Conservation (phyloP, 2,113 vertebrate species). For the Caracal caracal region DNA sequence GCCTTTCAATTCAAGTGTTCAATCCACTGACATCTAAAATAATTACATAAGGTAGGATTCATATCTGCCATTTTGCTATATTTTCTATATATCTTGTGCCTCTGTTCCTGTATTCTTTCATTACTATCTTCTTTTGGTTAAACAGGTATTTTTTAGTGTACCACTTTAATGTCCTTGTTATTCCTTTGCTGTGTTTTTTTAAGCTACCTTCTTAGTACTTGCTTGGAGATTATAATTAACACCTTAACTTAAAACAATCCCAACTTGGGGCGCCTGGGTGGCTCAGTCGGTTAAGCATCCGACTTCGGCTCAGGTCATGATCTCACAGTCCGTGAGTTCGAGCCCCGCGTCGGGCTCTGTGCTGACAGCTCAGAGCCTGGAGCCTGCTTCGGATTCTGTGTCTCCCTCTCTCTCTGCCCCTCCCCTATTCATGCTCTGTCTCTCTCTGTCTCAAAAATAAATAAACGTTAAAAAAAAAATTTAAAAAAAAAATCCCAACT, state of each 20-base stretch:
- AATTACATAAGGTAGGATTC: neutral
- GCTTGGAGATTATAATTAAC: neutral
- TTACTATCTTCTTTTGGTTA: neutral
- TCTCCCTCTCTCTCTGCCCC: no score
- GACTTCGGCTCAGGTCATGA: no score
- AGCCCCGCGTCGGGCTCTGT: no score
- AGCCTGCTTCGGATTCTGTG: no score
- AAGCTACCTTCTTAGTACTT: neutral
- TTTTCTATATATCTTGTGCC: fast-evolving
- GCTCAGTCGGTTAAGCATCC: no score
- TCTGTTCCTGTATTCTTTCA: neutral
- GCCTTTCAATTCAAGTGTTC: neutral
- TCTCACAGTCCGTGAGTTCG: no score
- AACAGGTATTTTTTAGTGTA: neutral
- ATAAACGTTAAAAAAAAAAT: no score
- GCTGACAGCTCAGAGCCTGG: no score
- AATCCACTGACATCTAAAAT: neutral
- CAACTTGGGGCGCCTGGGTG: neutral
- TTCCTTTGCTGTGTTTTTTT: neutral
- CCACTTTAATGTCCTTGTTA: neutral
- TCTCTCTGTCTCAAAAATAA: no score
- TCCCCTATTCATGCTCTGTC: no score
- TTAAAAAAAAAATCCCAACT: neutral
- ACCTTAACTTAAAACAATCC: neutral
- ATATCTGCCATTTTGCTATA: neutral